Conservation (phyloP, 2,113 vertebrate species). For the Galeopterus variegatus region DNA sequence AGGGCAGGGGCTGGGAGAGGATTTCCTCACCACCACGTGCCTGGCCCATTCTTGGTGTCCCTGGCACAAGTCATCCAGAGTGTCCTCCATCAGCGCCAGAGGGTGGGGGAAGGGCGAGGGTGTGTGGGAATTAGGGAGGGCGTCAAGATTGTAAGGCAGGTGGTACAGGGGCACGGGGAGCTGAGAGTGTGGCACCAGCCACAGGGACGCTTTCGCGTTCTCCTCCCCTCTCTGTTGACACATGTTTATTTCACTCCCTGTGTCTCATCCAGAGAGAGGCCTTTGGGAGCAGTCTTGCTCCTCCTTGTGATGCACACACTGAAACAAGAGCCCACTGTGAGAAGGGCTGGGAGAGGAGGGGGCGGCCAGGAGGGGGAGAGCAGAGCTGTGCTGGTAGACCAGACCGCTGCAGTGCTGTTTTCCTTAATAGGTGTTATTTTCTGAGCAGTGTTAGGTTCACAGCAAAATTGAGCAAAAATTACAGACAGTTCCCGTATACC, state of each 20-base stretch:
- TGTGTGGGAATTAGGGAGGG: not conserved
- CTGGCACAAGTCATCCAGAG: not conserved
- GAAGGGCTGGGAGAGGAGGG: no score
- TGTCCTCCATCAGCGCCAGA: not conserved
- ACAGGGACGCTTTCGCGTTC: not conserved
- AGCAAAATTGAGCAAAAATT: not conserved
- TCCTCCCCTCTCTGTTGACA: not conserved
- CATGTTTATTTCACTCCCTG: not conserved
- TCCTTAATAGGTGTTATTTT: not conserved
- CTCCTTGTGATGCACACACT: not conserved
- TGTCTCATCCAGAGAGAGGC: not conserved
- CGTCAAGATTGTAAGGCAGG: no score
- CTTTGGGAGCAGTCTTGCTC: not conserved
- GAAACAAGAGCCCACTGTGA: not conserved
- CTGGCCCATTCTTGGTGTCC: not conserved
- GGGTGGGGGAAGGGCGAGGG: not conserved
- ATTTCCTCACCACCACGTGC: rapidly evolving
- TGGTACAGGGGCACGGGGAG: not conserved
- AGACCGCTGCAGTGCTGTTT: not conserved
- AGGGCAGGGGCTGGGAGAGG: no score
- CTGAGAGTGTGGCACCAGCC: not conserved
- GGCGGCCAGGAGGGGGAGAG: not conserved
- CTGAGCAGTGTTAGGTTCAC: not conserved
- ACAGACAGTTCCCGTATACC: not conserved
- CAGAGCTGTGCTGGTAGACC: not conserved